phyloP scores from a whole-genome alignment of 2,888 invertebrate genomes.

The Leucozona laternaria region DNA sequence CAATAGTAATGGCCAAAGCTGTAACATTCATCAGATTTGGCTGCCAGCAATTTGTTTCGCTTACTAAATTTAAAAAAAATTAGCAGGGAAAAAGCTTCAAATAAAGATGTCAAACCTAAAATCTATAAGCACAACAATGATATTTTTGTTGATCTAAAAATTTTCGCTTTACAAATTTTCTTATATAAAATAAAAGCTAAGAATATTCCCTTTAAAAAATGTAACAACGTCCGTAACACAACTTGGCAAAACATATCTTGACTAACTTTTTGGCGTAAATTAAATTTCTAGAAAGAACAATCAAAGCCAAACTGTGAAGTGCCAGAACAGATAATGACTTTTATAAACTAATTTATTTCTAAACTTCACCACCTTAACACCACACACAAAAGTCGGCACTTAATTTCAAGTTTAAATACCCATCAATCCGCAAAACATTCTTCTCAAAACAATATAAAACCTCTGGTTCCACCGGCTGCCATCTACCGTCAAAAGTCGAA shows the following conservation, averaged over 20 bases:
- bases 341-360: slow-evolving; percentile 35
- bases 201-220: too few species aligned
- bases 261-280: slow-evolving; percentile 12
- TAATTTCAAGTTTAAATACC: slow-evolving; percentile 50
- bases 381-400: slow-evolving; percentile 38
- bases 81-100: too few species aligned
- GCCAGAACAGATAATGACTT: slow-evolving; percentile 40
- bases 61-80: too few species aligned
- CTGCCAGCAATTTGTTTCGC: too few species aligned
- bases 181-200: too few species aligned
- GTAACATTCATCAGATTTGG: too few species aligned
- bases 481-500: slow-evolving; percentile 20
- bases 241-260: background rate
- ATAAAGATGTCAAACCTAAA: too few species aligned
- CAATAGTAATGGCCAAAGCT: too few species aligned
- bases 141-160: too few species aligned
- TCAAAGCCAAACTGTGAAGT: slow-evolving; percentile 33
- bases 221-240: background rate
- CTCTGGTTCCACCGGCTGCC: background rate
- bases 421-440: slow-evolving; percentile 65
- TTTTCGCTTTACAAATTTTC: too few species aligned
- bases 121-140: too few species aligned
- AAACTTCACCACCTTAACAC: slow-evolving; percentile 32
- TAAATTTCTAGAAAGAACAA: slow-evolving; percentile 16
- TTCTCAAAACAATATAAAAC: slow-evolving; percentile 46